These are phyloP conservation scores for Pithys albifrons DNA, from an alignment of 2,113 vertebrate species.

Conservation along the genomic window DNA sequence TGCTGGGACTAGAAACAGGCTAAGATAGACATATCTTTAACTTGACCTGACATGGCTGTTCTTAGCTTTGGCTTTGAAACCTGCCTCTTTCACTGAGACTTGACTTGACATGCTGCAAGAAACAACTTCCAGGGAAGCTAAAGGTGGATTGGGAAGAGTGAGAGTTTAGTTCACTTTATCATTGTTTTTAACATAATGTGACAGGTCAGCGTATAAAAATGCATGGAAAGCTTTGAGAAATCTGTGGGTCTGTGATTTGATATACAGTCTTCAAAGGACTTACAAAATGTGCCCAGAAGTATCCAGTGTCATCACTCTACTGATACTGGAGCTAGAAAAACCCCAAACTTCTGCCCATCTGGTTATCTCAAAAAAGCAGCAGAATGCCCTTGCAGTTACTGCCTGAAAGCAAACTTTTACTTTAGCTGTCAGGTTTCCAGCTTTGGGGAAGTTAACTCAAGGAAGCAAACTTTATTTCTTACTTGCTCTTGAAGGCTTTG, in stretches of 20 bases:
- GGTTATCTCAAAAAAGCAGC: background rate
- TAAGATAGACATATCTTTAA: background rate
- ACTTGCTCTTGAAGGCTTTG: constrained; percentile 98
- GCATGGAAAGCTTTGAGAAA: background rate
- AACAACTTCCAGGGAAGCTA: background rate
- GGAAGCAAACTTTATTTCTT: constrained; percentile 52
- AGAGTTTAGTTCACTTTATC: background rate
- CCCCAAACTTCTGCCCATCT: background rate
- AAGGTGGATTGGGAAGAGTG: background rate
- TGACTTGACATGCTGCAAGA: background rate
- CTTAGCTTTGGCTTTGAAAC: background rate
- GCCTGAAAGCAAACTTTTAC: background rate
- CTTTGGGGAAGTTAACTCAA: background rate
- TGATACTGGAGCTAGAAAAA: background rate
- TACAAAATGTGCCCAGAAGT: background rate
- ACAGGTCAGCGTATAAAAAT: background rate
- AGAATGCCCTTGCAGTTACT: background rate
- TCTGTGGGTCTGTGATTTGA: background rate
- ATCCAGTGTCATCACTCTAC: background rate
- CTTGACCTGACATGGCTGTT: background rate
- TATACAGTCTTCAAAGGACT: background rate
- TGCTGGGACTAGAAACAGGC: background rate
- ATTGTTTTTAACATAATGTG: fast-evolving
- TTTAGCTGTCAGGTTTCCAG: background rate
- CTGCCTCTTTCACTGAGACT: background rate